phyloP scores from a whole-genome alignment of 2,888 invertebrate genomes.

The Stenolophus ochropezus region DNA sequence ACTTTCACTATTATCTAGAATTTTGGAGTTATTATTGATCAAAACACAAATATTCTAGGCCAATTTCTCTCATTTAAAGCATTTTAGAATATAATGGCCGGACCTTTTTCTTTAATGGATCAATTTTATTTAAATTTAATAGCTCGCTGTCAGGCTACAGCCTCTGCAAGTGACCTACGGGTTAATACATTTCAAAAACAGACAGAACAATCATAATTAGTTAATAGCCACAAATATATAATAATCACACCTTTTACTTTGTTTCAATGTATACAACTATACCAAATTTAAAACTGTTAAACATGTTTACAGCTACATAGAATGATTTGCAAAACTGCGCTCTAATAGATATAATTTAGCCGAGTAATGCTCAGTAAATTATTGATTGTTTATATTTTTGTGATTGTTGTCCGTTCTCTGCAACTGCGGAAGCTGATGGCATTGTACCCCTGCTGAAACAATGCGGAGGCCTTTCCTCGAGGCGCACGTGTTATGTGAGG shows the following conservation, averaged over 20 bases:
- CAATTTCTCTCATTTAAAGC: constrained; percentile 1
- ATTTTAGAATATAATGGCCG: not conserved
- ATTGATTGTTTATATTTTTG: not conserved
- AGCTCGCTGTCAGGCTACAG: not conserved
- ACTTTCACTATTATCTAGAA: constrained; percentile 25
- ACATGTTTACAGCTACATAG: too few relatives aligned
- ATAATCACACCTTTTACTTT: not conserved
- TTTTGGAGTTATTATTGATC: not conserved
- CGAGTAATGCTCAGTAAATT: not conserved
- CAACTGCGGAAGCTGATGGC: not conserved
- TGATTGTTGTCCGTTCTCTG: not conserved
- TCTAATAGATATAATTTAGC: not conserved
- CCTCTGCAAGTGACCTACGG: not conserved
- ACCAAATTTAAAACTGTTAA: too few relatives aligned
- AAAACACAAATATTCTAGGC: constrained; percentile 1
- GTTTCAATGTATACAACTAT: too few relatives aligned
- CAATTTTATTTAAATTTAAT: not conserved
- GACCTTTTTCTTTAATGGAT: not conserved
- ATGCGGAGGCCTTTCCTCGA: not conserved
- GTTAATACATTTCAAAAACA: not conserved
- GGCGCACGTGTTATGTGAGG: not conserved
- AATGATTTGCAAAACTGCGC: too few relatives aligned
- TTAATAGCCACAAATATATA: not conserved
- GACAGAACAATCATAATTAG: not conserved
- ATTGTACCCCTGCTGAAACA: not conserved